Evolutionary conservation across 1,140 invertebrate genomes (phyloP).

Genomic region (Helicoverpa zea): DNA sequence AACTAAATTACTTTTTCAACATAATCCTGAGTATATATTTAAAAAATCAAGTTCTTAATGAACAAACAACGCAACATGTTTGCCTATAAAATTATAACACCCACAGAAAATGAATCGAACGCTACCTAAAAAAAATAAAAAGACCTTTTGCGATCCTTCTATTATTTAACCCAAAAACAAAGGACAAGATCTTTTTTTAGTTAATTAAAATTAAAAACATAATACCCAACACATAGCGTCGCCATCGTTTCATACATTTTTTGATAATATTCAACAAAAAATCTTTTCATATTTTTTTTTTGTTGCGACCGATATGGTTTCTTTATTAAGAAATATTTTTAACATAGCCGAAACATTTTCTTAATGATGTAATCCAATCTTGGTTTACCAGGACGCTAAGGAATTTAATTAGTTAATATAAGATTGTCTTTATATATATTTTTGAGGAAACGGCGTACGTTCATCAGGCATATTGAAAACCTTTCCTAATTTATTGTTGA

Average conservation of each 20-base stretch:
- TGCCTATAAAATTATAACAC: too few relatives aligned
- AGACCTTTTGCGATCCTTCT: not conserved
- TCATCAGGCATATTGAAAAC: not conserved
- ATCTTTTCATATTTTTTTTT: constrained; percentile 18
- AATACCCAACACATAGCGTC: not conserved
- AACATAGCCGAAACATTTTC: constrained; percentile 45
- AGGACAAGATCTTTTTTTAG: not conserved
- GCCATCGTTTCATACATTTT: constrained; percentile 7
- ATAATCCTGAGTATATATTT: too few relatives aligned
- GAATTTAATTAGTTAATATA: constrained; percentile 47
- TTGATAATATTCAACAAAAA: constrained; percentile 14
- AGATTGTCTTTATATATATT: constrained; percentile 1
- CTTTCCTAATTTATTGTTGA: constrained; percentile 3
- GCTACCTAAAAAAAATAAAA: not conserved
- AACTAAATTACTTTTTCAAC: too few relatives aligned
- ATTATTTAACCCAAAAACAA: not conserved
- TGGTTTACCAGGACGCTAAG: constrained; percentile 36
- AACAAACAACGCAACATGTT: too few relatives aligned
- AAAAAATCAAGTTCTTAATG: too few relatives aligned
- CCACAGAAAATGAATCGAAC: too few relatives aligned
- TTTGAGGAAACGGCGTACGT: not conserved
- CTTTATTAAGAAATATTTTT: constrained; percentile 47
- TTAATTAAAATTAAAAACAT: constrained; percentile 18
- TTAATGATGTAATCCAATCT: constrained; percentile 49
- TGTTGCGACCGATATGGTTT: constrained; percentile 31